A percentile compares a stretch with the other conserved stretches of the same genome.
Conservation (phyloP, 2,113 vertebrate species). For the Rhinolophus ferrumequinum region DNA sequence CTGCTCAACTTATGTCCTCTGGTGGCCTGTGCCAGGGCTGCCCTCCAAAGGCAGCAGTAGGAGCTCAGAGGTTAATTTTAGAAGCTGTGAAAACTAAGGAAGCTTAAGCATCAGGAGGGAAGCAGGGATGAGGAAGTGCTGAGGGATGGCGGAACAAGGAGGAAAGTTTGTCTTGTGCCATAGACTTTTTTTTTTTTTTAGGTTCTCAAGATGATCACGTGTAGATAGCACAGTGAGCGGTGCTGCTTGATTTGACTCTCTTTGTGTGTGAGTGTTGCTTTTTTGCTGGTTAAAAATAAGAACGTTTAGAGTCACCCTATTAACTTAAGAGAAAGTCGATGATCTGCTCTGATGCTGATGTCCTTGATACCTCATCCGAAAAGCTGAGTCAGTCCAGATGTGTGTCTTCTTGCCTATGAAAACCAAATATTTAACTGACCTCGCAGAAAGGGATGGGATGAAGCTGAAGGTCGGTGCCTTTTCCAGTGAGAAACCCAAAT, state of each 20-base stretch:
- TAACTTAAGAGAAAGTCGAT: background rate
- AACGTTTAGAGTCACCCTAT: background rate
- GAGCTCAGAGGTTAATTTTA: constrained; percentile 69
- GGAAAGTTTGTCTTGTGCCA: background rate
- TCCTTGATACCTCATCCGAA: background rate
- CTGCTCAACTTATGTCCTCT: constrained; percentile 63
- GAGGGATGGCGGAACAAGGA: accelerated
- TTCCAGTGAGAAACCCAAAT: background rate
- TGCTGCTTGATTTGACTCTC: no score
- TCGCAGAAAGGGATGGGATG: background rate
- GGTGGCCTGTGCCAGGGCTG: constrained; percentile 44
- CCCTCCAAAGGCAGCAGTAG: constrained; percentile 40
- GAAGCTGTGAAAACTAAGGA: constrained; percentile 52
- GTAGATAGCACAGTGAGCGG: background rate
- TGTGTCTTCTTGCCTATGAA: background rate
- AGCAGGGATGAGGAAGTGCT: background rate
- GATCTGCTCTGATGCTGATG: no score
- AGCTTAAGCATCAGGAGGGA: background rate
- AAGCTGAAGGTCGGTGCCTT: background rate
- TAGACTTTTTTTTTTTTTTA: background rate
- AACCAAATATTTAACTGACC: background rate
- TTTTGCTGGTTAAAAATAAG: background rate
- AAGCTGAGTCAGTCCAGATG: background rate
- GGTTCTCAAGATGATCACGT: background rate
- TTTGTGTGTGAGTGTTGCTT: background rate